Evolutionary conservation across 2,797 vertebrate genomes (phyloP), one percentile per base, ranked within the genome.

Genomic region (Phrynocephalus vlangalii): DNA sequence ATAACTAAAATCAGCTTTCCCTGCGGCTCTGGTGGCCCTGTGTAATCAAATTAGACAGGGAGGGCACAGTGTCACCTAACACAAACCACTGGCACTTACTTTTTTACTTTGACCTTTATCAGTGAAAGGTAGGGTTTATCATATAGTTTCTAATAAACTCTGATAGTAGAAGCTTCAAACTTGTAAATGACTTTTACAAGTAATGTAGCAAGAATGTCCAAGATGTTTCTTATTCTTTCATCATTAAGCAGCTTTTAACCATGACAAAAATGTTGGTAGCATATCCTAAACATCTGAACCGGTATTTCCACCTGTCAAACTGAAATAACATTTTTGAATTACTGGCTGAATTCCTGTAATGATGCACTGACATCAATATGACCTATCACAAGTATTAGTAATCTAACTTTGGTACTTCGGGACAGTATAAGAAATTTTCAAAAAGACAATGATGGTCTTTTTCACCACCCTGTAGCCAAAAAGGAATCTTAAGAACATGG

Each of bases 21-120:
- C 95, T 60, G 92, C 93, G 96, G 97, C 96, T 96, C 95, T 93
- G 89, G 93, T 93, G 94, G 91, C 92, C 95, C 94, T 96, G 93
- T 95, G 96, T 97, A 97, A 97, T 97, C 96, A 97, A 96, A 96
- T 96, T 95, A 97, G 97, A 97, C 96, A 97, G 96, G 95, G 92
- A 96, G 96, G 96, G 95, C 96, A 97, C 92, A 95, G 95, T 96
- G 96, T 97, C 96, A 97, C 95, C 94, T 96, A 96, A 97, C 95
- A 97, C 92, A 96, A 96, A 96, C 95, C 96, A 97, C 95, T 95
- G 93, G 92, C 91, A 96, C 95, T 96, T 96, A 95, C 93, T 95
- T 96, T 94, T 94, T 90, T 90, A 75, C 92, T 96, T 81, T 94
- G 92, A 97, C 94, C 95, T 95, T 94, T 95, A 92, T 93, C 92